Evolutionary conservation across 2,113 vertebrate genomes (phyloP).

Genomic region (Diphyllodes magnificus): DNA sequence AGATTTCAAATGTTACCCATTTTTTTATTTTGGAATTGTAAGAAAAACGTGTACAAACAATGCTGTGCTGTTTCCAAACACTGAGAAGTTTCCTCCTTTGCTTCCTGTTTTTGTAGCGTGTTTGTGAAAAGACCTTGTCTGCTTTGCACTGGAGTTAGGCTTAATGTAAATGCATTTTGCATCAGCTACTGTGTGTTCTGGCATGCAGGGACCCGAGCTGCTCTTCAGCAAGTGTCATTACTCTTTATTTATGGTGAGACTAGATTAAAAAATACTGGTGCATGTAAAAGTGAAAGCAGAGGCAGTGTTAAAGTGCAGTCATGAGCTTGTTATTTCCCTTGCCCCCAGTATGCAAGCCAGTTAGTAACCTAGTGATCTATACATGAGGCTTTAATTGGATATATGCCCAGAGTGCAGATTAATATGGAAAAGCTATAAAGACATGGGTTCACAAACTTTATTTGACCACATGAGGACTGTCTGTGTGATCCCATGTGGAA

Average conservation of each 20-base stretch:
- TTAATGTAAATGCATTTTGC: background rate
- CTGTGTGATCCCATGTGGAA: constrained; percentile 26
- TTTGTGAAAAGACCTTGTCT: constrained; percentile 16
- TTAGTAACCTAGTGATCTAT: constrained; percentile 58
- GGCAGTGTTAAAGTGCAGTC: constrained; percentile 22
- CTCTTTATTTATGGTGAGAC: background rate
- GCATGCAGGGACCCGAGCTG: background rate
- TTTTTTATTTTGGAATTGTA: background rate
- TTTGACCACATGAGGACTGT: constrained; percentile 19
- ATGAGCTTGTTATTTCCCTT: constrained; percentile 36
- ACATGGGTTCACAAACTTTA: constrained; percentile 54
- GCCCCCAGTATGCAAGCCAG: background rate
- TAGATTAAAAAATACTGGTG: background rate
- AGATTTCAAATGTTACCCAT: background rate
- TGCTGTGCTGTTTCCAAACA: constrained; percentile 44
- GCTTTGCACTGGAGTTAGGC: background rate
- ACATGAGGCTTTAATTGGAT: constrained; percentile 52
- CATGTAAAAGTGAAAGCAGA: constrained; percentile 36
- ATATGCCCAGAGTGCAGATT: constrained; percentile 49
- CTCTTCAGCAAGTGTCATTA: background rate
- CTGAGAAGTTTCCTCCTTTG: constrained; percentile 22
- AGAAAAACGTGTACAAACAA: constrained; percentile 30
- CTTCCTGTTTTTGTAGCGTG: constrained; percentile 41
- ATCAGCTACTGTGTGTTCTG: background rate
- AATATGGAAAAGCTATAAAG: constrained; percentile 54